Base-by-base conservation (phyloP, 2,113 vertebrate genomes). In the Pangasianodon hypophthalmus region DNA sequence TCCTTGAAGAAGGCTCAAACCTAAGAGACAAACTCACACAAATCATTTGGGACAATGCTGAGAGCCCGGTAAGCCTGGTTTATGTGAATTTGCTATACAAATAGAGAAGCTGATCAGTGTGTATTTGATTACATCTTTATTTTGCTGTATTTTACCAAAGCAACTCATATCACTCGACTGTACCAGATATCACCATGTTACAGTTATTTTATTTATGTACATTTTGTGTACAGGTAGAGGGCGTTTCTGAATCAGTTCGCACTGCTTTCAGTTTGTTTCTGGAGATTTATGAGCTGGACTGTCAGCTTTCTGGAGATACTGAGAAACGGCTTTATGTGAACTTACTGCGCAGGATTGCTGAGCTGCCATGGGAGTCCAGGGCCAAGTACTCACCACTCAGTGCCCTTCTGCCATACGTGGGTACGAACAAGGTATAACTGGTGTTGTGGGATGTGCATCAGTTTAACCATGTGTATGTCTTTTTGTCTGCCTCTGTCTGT, bases 291-390 rank as follows among this genome's bases (percentile, higher is more conserved):
- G 90, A 95, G 29, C 92, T 94, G 37, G 97, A 98, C 82, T 97
- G 96, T 92, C 93, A 93, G 73, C 95, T 90, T 69, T 96, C 96
- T 82, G 88, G 92, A 58, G 95, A 95, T 37, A 62, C 92, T 7
- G 93, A 96, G 86, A 96, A 92, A 91, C 75, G 84, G 24, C 93
- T 98, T 52, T 96, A 96, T 90, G 90, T 60, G 0, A 87, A 94
- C 41, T 92, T 96, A 37, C 93, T 98, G 86, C 92, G 96, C 56
- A 96, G 93, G 62, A 92, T 96, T 32, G 85, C 95, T 75, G 93
- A 94, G 0, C 95, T 97, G 83, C 96, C 97, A 0, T 98, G 97
- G 97, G 96, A 97, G 92, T 91, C 96, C 86, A 97, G 96, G 94
- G 96, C 96, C 88, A 97, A 96, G 91, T 97, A 98, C 0, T 92